A percentile compares a stretch with the other conserved stretches of the same genome.
phyloP scores from a whole-genome alignment of 2,797 vertebrate genomes.

The Ispidina picta region DNA sequence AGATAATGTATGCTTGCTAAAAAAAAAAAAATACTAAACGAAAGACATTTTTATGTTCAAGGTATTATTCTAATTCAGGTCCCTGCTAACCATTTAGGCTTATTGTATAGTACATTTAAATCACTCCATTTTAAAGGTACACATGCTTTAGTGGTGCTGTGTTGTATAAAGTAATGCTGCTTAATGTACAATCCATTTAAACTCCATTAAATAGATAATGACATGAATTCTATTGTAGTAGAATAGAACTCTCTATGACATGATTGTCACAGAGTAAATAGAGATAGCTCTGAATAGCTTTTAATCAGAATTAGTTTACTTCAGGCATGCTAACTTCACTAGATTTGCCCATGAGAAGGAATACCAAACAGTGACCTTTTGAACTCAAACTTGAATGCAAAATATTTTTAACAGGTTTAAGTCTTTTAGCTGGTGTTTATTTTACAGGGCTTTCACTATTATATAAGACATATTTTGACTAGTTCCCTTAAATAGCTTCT shows the following conservation, averaged over 20 bases:
- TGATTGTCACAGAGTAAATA: not conserved
- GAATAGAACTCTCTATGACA: not conserved
- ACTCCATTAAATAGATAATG: not conserved
- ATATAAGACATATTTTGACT: not conserved
- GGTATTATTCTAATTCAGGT: not conserved
- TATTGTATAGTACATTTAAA: not conserved
- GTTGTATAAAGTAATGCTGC: not conserved
- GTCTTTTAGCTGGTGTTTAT: not conserved
- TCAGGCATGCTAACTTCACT: not conserved
- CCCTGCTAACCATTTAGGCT: not conserved
- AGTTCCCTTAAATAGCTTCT: not conserved
- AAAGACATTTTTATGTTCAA: not conserved
- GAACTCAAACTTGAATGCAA: not conserved
- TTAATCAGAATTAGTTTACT: constrained; percentile 30
- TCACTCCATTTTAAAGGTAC: not conserved
- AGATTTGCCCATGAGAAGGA: not conserved
- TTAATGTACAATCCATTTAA: constrained; percentile 25
- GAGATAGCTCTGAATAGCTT: not conserved
- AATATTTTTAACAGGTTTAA: constrained; percentile 32
- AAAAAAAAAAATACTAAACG: not conserved
- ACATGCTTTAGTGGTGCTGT: not conserved
- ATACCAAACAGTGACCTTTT: constrained; percentile 17
- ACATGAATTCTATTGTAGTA: not conserved
- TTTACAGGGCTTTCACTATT: not conserved
- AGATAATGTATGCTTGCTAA: not conserved